phyloP scores from a whole-genome alignment of 2,797 vertebrate genomes.

The Monodelphis domestica region DNA sequence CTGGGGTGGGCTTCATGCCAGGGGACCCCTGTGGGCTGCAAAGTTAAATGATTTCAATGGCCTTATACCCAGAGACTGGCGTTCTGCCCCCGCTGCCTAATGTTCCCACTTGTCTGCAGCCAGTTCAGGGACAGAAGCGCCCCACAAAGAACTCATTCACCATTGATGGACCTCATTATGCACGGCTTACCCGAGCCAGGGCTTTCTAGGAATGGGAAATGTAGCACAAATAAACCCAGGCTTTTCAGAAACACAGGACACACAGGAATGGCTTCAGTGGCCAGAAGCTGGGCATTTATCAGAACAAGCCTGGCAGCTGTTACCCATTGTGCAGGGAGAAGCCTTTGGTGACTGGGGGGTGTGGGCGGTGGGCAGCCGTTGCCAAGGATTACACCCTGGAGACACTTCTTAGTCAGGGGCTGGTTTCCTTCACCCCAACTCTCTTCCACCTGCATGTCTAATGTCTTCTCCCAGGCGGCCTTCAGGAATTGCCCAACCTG shows the following conservation, averaged over 20 bases:
- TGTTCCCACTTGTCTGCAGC: background rate
- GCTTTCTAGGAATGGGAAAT: slow-evolving; percentile 36
- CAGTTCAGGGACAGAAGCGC: background rate
- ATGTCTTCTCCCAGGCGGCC: background rate
- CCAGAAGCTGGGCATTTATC: background rate
- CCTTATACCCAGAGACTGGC: background rate
- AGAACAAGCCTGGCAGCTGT: slow-evolving; percentile 60
- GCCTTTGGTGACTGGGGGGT: background rate
- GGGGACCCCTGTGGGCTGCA: background rate
- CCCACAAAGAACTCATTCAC: background rate
- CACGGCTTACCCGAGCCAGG: background rate
- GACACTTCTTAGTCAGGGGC: background rate
- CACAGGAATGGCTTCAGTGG: slow-evolving; percentile 15
- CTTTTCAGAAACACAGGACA: slow-evolving; percentile 21
- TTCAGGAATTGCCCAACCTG: background rate
- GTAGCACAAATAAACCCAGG: slow-evolving; percentile 58
- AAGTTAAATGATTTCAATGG: background rate
- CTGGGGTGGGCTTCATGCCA: background rate
- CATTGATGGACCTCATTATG: background rate
- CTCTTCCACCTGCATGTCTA: background rate
- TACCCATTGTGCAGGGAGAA: slow-evolving; percentile 29
- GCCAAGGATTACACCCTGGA: background rate
- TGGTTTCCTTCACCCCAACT: background rate
- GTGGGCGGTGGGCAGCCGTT: background rate
- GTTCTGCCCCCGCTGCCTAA: background rate